Evolutionary conservation across 92 coral and sea anemone genomes (phyloP).

Genomic region (Nematostella vectensis): DNA sequence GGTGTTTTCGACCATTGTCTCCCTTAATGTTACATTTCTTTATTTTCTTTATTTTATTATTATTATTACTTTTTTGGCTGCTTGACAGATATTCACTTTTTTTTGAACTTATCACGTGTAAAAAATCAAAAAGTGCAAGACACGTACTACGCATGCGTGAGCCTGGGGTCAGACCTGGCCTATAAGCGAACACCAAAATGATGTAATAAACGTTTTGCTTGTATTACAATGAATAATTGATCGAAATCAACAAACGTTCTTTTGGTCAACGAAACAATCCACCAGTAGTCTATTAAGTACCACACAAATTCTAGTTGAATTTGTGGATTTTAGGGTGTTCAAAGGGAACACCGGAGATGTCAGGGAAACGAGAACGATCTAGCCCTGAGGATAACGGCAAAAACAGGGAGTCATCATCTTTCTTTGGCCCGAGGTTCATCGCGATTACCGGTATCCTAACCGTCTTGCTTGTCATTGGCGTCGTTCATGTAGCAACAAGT

Average conservation of each 20-base stretch:
- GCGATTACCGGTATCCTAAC: constrained; percentile 86
- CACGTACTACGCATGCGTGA: too few species aligned
- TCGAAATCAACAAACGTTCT: not conserved
- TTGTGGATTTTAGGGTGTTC: not conserved
- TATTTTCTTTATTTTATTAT: too few species aligned
- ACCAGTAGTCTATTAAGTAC: not conserved
- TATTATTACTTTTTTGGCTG: too few species aligned
- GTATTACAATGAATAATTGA: not conserved
- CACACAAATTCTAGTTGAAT: too few species aligned
- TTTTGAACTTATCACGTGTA: too few species aligned
- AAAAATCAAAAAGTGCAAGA: too few species aligned
- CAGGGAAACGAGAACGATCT: too few species aligned
- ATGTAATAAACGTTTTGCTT: not conserved
- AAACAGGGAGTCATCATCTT: constrained; percentile 18
- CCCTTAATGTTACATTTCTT: too few species aligned
- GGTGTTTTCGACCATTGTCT: too few species aligned
- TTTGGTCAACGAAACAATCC: too few species aligned
- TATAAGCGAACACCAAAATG: not conserved
- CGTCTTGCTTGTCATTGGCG: constrained; percentile 81
- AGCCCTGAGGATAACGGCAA: not conserved
- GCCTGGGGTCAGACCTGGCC: too few species aligned
- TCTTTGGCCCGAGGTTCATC: constrained; percentile 69
- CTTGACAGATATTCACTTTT: too few species aligned
- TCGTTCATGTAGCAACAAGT: constrained; percentile 91
- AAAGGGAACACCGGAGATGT: not conserved